Conservation (phyloP, 2,888 invertebrate genomes). For the Merodon equestris region DNA sequence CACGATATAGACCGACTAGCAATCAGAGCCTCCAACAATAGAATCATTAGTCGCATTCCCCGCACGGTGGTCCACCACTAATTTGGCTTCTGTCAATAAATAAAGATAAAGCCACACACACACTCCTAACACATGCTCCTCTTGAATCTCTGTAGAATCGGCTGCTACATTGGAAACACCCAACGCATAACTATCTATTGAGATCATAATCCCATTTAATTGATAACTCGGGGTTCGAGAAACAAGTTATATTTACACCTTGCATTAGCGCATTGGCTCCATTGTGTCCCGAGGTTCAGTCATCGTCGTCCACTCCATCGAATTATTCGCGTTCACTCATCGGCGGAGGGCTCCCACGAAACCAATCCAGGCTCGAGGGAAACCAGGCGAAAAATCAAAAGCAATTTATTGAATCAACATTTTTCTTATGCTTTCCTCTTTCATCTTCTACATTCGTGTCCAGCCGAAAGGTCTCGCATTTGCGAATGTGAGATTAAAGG, state of each 20-base stretch:
- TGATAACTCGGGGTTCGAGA: slow-evolving; percentile 53
- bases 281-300: slow-evolving; percentile 28
- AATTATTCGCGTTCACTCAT: not conserved
- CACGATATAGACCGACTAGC: too few relatives aligned
- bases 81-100: slow-evolving; percentile 63
- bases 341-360: slow-evolving; percentile 27
- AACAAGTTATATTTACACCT: slow-evolving; percentile 68
- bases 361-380: slow-evolving; percentile 29
- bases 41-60: not conserved
- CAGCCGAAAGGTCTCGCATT: slow-evolving; percentile 52
- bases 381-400: slow-evolving; percentile 60
- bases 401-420: slow-evolving; percentile 67
- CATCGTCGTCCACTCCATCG: too few relatives aligned
- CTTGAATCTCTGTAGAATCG: not conserved
- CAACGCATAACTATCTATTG: slow-evolving; percentile 42
- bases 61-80: slow-evolving; percentile 60
- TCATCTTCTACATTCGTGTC: slow-evolving; percentile 35
- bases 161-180: slow-evolving; percentile 20
- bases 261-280: slow-evolving; percentile 64
- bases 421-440: slow-evolving; percentile 26
- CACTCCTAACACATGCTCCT: not conserved
- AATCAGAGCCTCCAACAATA: too few relatives aligned
- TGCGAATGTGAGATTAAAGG: not conserved
- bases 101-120: slow-evolving; percentile 38
- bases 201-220: slow-evolving; percentile 66